phyloP scores from a whole-genome alignment of 2,113 vertebrate genomes.

The Ornithorhynchus anatinus region DNA sequence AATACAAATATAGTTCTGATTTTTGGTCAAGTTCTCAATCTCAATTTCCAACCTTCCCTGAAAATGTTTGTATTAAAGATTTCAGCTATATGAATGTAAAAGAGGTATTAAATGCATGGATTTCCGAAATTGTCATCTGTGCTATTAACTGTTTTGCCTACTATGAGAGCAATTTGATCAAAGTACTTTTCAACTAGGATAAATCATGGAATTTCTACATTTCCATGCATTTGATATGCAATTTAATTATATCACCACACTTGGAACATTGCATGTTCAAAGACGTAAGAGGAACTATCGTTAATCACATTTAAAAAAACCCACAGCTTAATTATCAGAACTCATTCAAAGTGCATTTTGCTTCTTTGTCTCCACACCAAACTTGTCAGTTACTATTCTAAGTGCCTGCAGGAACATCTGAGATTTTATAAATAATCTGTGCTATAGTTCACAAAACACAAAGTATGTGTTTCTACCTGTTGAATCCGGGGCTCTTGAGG shows the following conservation, averaged over 20 bases:
- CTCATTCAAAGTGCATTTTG: slow-evolving; percentile 6
- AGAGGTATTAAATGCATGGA: not conserved
- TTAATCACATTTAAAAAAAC: not conserved
- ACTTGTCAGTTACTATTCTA: too few species aligned
- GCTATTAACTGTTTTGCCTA: not conserved
- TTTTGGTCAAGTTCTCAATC: not conserved
- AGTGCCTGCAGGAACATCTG: too few species aligned
- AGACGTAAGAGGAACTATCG: not conserved
- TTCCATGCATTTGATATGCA: slow-evolving; percentile 20
- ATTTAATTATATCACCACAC: too few species aligned
- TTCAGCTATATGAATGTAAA: not conserved
- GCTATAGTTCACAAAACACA: too few species aligned
- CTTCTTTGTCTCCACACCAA: not conserved
- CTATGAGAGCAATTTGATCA: not conserved
- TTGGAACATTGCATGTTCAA: too few species aligned
- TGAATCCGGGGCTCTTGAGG: too few species aligned
- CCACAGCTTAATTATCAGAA: not conserved
- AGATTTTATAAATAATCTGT: too few species aligned
- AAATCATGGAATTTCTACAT: not conserved
- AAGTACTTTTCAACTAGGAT: not conserved
- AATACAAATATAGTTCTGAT: not conserved
- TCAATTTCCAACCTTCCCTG: not conserved
- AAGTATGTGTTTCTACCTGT: too few species aligned
- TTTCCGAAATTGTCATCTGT: not conserved
- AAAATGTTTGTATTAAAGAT: slow-evolving; percentile 2